These are phyloP conservation scores for Eulemur rufifrons DNA, from an alignment of 2,113 vertebrate genomes.

Conservation along the genomic window DNA sequence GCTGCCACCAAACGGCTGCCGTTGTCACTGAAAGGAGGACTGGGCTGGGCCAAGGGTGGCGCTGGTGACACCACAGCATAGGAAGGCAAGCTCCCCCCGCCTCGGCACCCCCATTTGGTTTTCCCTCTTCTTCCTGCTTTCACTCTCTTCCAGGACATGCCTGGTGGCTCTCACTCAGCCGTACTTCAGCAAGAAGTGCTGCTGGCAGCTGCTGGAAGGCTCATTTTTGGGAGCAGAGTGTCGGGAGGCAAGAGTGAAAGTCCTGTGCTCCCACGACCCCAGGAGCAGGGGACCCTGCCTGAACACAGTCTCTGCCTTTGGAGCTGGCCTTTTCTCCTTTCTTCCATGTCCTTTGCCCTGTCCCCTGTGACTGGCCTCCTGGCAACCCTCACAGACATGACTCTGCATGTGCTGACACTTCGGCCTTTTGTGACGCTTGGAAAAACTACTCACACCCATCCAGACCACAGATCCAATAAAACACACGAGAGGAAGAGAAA, in stretches of 20 bases:
- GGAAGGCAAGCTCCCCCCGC: not conserved
- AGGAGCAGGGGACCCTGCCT: not conserved
- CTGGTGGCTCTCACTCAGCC: not conserved
- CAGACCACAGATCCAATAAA: not conserved
- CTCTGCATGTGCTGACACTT: not conserved
- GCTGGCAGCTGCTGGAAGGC: not conserved
- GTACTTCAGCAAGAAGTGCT: not conserved
- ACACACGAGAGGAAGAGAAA: not conserved
- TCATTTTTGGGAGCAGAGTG: not conserved
- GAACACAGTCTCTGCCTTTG: not conserved
- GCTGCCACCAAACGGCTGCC: not conserved
- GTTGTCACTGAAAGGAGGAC: rapidly evolving
- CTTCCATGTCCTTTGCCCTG: not conserved
- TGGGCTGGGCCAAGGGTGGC: not conserved
- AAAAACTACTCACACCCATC: not conserved
- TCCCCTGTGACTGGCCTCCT: not conserved
- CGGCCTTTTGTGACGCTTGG: not conserved
- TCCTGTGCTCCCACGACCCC: rapidly evolving
- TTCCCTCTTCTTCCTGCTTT: not conserved
- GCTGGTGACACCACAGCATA: rapidly evolving
- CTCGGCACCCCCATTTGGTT: not conserved
- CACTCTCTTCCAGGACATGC: not conserved
- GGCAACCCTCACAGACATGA: not conserved
- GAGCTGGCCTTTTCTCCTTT: not conserved
- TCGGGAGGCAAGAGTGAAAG: not conserved